Base-by-base conservation (phyloP, 1,140 invertebrate species). In the Drosophila navojoa region DNA sequence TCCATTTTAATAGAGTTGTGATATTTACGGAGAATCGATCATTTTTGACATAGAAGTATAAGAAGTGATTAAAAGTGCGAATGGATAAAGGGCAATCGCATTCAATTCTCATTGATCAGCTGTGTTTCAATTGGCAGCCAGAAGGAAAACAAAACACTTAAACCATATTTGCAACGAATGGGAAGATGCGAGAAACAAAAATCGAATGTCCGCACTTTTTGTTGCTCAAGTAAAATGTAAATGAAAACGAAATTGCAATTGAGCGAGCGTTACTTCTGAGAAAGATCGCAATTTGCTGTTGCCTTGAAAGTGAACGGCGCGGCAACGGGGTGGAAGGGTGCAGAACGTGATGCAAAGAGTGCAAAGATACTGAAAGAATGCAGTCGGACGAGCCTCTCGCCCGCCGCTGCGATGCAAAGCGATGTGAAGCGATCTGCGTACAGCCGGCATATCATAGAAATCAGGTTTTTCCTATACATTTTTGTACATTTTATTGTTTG, bases 311-410 rank as follows among this genome's bases (percentile, higher is more conserved):
- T 47, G 45, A 9, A 6, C 38, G 55, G 7, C 11, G n/a, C 16
- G 10, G 44, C 6, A 15, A 27, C 13, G 44, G 29, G 49, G n/a
- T 16, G 66, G 47, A 50, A 60, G 19, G 53, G 44, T 44, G 71
- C 47, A 44, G 50, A 75, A 81, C 78, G 81, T 86, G 71, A 80
- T 62, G 66, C 60, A 66, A 63, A 61, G 57, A 59, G 55, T 59
- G 63, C 45, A 67, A 59, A 53, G 47, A 60, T 53, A 49, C 59
- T 44, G 5, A 55, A 86, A 80, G 78, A 86, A 86, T 86, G 82
- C 82, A 86, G 82, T 86, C 79, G 82, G 82, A 86, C 82, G 82
- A 81, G 82, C 82, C 82, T 70, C 82, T 81, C 77, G 53, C 44
- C 61, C 38, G 27, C 52, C 29, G 4, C 58, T 49, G 42, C 40